Conservation (phyloP, 1,140 invertebrate species). For the Condylostylus longicornis region DNA sequence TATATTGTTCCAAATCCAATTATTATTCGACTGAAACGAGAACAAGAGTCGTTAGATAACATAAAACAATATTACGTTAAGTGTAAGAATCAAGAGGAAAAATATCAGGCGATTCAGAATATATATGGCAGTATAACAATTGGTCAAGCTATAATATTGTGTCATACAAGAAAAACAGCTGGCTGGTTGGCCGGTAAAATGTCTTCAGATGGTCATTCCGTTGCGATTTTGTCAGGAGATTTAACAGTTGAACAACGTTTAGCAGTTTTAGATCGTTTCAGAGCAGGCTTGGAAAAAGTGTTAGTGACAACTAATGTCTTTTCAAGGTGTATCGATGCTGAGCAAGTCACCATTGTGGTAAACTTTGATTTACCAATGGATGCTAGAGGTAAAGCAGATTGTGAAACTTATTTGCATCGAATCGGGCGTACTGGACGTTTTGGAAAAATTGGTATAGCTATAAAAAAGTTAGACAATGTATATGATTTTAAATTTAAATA, state of each 20-base stretch:
- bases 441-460: no score
- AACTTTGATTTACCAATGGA: constrained; percentile 96
- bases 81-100: constrained; percentile 63
- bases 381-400: constrained; percentile 63
- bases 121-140: constrained; percentile 93
- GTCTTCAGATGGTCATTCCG: constrained; percentile 80
- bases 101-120: constrained; percentile 86
- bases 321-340: constrained; percentile 79
- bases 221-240: constrained; percentile 83
- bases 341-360: constrained; percentile 94
- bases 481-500: no score
- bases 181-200: constrained; percentile 79
- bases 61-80: constrained; percentile 95
- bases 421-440: constrained; percentile 93
- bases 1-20: constrained; percentile 84
- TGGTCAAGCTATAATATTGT: constrained; percentile 97
- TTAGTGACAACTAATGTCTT: constrained; percentile 97
- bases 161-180: constrained; percentile 82
- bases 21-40: constrained; percentile 69
- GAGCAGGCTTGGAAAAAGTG: constrained; percentile 82
- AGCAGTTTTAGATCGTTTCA: constrained; percentile 81
- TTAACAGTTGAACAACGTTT: constrained; percentile 86
- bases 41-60: constrained; percentile 94
- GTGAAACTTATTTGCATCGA: constrained; percentile 92
- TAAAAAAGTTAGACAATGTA: no score